A percentile compares a stretch with the other conserved stretches of the same genome.
phyloP scores from a whole-genome alignment of 2,113 vertebrate genomes.

The Callithrix jacchus region DNA sequence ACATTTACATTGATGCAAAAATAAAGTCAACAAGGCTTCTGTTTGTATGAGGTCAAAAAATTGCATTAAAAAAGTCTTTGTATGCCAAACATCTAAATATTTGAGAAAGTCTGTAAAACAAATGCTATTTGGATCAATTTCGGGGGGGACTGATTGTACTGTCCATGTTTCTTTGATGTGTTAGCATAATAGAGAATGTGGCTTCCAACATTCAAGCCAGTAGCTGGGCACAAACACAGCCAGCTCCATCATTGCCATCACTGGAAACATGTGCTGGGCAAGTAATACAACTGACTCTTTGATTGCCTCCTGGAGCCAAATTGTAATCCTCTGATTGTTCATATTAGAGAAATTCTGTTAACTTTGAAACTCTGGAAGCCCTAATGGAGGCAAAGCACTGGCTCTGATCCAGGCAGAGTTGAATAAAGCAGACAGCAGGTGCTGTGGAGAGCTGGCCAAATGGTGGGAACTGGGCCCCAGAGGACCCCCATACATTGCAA shows the following conservation, averaged over 20 bases:
- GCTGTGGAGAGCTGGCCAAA: constrained; percentile 18
- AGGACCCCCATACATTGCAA: not conserved
- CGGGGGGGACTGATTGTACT: not conserved
- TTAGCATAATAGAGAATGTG: not conserved
- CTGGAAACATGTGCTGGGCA: constrained; percentile 39
- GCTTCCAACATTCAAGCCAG: not conserved
- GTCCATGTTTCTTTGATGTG: constrained; percentile 28
- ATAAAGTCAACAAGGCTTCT: constrained; percentile 39
- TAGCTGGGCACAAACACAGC: not conserved
- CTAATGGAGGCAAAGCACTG: constrained; percentile 7
- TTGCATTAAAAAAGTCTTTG: not conserved
- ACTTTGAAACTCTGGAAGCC: constrained; percentile 58
- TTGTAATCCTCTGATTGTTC: constrained; percentile 63
- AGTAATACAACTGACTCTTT: constrained; percentile 35
- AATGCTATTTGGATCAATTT: constrained; percentile 63
- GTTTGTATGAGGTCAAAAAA: constrained; percentile 25
- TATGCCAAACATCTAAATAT: constrained; percentile 56
- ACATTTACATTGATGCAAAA: constrained; percentile 46
- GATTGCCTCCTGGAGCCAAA: constrained; percentile 56
- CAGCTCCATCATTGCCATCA: not conserved
- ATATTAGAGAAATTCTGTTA: constrained; percentile 67
- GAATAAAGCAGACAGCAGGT: constrained; percentile 47
- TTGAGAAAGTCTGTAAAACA: constrained; percentile 57
- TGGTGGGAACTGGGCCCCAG: not conserved
- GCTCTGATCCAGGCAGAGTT: constrained; percentile 21